phyloP scores from a whole-genome alignment of 1,140 invertebrate species.

The Melipona quadrifasciata region DNA sequence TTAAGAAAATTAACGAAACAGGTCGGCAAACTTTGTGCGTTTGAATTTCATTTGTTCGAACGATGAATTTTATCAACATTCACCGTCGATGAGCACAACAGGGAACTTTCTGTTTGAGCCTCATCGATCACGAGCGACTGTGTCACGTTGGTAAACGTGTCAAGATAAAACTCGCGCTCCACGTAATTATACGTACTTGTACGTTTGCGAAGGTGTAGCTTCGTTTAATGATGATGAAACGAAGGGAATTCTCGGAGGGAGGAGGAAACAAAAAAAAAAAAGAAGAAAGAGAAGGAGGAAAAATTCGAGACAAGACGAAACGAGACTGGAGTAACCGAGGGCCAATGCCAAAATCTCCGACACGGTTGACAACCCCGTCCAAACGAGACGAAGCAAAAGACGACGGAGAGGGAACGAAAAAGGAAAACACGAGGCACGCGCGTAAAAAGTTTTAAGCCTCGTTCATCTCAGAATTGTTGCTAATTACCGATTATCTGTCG shows the following conservation, averaged over 20 bases:
- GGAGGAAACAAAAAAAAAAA: conserved; percentile 18
- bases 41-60: background rate
- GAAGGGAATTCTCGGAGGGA: background rate
- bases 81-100: background rate
- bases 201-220: background rate
- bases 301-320: conserved; percentile 48
- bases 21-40: background rate
- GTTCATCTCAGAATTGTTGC: conserved; percentile 30
- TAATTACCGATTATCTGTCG: too few species aligned
- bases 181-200: background rate
- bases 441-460: conserved; percentile 50
- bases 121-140: background rate
- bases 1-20: background rate
- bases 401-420: conserved; percentile 20
- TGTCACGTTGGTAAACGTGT: background rate
- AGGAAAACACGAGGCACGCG: background rate
- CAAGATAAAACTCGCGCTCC: background rate
- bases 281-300: conserved; percentile 20
- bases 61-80: background rate
- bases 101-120: background rate
- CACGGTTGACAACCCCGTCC: conserved; percentile 71
- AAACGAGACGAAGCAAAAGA: conserved; percentile 40
- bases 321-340: conserved; percentile 52
- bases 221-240: background rate
- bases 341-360: conserved; percentile 70